Conservation (phyloP, 2,113 vertebrate genomes). For the Forbesichthys papilliferus region DNA sequence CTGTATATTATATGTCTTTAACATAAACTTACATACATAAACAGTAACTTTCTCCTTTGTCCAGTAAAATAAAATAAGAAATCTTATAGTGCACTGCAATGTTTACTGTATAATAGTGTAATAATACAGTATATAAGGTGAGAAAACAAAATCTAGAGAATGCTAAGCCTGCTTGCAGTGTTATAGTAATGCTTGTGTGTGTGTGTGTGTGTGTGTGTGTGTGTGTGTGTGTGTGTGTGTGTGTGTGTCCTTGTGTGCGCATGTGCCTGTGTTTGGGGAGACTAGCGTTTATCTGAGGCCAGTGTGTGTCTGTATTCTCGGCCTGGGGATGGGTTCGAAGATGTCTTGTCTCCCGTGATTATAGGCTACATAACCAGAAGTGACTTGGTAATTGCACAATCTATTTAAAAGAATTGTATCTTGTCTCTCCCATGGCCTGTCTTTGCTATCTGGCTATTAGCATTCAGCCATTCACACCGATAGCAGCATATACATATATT, state of each 20-base stretch:
- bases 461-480: conserved; percentile 22
- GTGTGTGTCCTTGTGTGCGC: background rate
- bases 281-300: conserved; percentile 46
- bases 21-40: too few relatives aligned
- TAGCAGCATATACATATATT: background rate
- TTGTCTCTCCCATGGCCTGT: conserved; percentile 38
- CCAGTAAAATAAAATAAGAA: too few relatives aligned
- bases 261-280: background rate
- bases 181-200: background rate
- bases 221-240: conserved; percentile 12
- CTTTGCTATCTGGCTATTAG: conserved; percentile 42
- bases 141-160: background rate
- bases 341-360: conserved; percentile 78
- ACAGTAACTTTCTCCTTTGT: too few relatives aligned
- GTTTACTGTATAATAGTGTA: too few relatives aligned
- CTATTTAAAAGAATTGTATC: conserved; percentile 78
- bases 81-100: too few relatives aligned
- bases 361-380: conserved; percentile 73
- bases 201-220: conserved; percentile 13
- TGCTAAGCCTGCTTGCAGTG: background rate
- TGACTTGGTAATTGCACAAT: conserved; percentile 78
- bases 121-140: too few relatives aligned
- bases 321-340: conserved; percentile 56
- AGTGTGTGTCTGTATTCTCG: conserved; percentile 63
- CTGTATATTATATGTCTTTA: too few relatives aligned